phyloP scores from a whole-genome alignment of 2,113 vertebrate genomes.

The Cichladusa arquata region DNA sequence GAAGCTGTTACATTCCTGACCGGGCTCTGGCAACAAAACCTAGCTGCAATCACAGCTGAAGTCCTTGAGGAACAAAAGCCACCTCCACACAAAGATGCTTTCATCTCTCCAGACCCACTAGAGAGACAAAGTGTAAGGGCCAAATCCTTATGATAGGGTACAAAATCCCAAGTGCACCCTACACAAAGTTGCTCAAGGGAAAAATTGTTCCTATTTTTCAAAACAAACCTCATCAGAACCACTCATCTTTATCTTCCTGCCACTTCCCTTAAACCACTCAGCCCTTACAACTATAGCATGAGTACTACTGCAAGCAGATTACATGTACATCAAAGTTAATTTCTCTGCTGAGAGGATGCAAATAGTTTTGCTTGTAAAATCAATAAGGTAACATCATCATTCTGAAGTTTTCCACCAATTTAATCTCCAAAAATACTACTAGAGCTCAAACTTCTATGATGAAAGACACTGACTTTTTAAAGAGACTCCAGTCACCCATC shows the following conservation, averaged over 20 bases:
- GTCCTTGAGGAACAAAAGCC: neutral
- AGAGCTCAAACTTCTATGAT: neutral
- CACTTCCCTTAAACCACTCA: neutral
- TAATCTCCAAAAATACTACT: neutral
- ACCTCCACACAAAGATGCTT: neutral
- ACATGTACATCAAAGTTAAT: neutral
- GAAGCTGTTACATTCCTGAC: neutral
- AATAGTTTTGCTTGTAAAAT: neutral
- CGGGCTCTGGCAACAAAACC: neutral
- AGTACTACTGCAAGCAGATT: neutral
- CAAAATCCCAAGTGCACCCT: neutral
- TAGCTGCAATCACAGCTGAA: neutral
- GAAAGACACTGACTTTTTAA: neutral
- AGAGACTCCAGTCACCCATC: neutral
- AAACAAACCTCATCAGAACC: neutral
- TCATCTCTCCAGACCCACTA: neutral
- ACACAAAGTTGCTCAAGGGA: neutral
- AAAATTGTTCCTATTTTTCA: neutral
- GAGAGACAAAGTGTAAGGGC: neutral
- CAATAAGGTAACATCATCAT: too few species aligned
- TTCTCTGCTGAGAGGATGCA: neutral
- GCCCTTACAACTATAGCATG: neutral
- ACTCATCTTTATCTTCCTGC: neutral
- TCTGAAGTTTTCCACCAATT: neutral
- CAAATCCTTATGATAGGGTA: neutral